Percentiles rank a stretch among this genome's conserved stretches.
Evolutionary conservation across 2,888 invertebrate genomes (phyloP).

Genomic region (Elegia similella): DNA sequence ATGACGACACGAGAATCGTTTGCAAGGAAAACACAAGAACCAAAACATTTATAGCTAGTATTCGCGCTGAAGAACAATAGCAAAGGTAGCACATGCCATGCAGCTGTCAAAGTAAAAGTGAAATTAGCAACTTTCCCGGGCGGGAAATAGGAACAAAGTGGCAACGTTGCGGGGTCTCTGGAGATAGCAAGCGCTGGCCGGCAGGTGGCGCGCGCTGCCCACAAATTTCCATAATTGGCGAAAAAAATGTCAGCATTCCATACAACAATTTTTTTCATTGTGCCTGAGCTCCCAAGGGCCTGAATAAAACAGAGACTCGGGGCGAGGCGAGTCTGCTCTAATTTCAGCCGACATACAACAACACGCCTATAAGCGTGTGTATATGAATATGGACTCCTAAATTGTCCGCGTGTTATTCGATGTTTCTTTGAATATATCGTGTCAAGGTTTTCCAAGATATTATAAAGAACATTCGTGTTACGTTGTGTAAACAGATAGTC

Average conservation of each 20-base stretch:
- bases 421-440: conserved; percentile 29
- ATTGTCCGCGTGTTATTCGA: conserved; percentile 34
- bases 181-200: conserved; percentile 39
- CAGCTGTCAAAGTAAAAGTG: conserved; percentile 45
- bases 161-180: conserved; percentile 35
- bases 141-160: conserved; percentile 46
- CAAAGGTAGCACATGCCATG: conserved; percentile 13
- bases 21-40: neutral
- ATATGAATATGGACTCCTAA: conserved; percentile 34
- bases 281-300: conserved; percentile 63
- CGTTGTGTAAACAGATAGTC: conserved; percentile 24
- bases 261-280: conserved; percentile 70
- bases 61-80: neutral
- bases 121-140: conserved; percentile 58
- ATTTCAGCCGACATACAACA: conserved; percentile 58
- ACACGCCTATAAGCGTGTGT: conserved; percentile 46
- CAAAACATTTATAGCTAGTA: neutral
- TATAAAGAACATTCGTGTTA: conserved; percentile 21
- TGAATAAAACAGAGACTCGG: conserved; percentile 72
- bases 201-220: conserved; percentile 60
- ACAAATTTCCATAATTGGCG: conserved; percentile 67
- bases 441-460: conserved; percentile 20
- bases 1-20: too few species aligned
- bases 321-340: conserved; percentile 57
- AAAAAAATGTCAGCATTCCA: conserved; percentile 58